A percentile compares a stretch with the other conserved stretches of the same genome.
Conservation (phyloP, 2,888 invertebrate genomes). For the Antitype chi region DNA sequence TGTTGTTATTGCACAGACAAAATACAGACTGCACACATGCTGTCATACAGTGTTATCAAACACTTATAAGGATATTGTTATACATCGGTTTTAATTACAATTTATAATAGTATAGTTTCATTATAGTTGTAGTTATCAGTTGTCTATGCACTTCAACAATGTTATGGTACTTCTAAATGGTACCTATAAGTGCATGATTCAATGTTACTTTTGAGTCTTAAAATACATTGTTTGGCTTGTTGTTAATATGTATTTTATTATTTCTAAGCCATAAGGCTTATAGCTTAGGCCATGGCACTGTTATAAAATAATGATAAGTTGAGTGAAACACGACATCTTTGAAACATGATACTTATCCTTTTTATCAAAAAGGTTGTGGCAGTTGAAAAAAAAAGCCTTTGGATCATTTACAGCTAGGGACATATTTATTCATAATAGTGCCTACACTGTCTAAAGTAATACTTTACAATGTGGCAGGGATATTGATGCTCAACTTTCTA, state of each 20-base stretch:
- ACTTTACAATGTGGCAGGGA: neutral
- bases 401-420: neutral
- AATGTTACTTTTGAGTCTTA: neutral
- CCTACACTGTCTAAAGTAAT: no score
- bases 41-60: constrained; percentile 26
- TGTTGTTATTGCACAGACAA: constrained; percentile 29
- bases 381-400: neutral
- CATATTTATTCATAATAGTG: neutral
- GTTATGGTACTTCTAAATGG: neutral
- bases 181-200: neutral
- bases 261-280: no score
- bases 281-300: no score
- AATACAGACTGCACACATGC: constrained; percentile 23
- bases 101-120: constrained; percentile 10
- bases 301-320: neutral
- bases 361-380: neutral
- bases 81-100: constrained; percentile 1
- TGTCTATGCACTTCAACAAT: constrained; percentile 23
- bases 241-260: neutral
- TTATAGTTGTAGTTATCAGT: constrained; percentile 17
- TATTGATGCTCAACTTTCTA: no score
- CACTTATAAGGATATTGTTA: constrained; percentile 17
- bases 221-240: neutral
- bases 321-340: neutral
- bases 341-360: no score